Evolutionary conservation across 2,113 vertebrate species (phyloP), one percentile per base, ranked within the genome.

Genomic region (Lynx canadensis): DNA sequence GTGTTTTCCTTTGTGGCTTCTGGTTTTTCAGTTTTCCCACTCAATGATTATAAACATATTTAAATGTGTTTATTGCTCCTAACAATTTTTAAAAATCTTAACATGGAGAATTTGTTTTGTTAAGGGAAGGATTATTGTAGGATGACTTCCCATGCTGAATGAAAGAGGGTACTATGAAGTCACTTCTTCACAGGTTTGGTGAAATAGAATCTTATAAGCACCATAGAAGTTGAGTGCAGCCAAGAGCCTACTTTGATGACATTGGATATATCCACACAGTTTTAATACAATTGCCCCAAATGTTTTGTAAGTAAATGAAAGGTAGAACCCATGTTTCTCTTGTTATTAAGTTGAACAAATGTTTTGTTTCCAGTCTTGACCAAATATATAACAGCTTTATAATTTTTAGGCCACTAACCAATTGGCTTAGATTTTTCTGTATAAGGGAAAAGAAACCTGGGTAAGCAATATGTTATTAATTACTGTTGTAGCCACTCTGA

Each of bases 351-450:
- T 41, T 89, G 15, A 92, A 82, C 12, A 73, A 41, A 38, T 57
- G 9, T 91, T 95, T 91, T 48, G 8, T 84, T 86, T 92, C 33
- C 57, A 81, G 55, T 48, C 2, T 60, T 89, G 66, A 68, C 48
- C 76, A 96, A 91, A 71, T 95, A 78, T 71, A 23, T 93, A 48
- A 57, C 52, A 89, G 9, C 29, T 69, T 82, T 89, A 52, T 48
- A 38, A 82, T 94, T 92, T 95, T 68, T 95, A 96, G 94, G 18
- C 10, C 33, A 94, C 31, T 87, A 69, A 81, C 38, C 31, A 95
- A 4, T 78, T 82, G 38, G n/a, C 60, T 55, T 91, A 52, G 25
- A 50, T 68, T 95, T 97, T 95, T 91, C 85, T 96, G 50, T 76
- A 4, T 71, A 78, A 78, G 45, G 18, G 4, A 45, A 93, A 89